Percentiles rank a stretch among this genome's conserved stretches.
Evolutionary conservation across 35 echinoderm and acorn worm genomes (phyloP).

Genomic region (Diadema setosum): DNA sequence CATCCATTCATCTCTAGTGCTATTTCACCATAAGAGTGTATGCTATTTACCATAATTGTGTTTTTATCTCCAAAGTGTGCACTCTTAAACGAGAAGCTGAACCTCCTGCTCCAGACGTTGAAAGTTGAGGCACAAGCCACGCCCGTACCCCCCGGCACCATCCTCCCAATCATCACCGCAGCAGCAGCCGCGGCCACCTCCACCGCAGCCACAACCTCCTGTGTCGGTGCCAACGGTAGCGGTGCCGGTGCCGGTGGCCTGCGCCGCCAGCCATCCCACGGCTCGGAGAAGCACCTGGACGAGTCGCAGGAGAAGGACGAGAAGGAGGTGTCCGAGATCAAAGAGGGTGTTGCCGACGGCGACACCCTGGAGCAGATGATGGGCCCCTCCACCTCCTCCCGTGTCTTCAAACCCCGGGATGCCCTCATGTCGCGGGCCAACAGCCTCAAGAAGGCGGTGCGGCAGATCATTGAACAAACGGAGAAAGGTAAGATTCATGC

Average conservation of each 20-base stretch:
- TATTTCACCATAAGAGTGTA: no score
- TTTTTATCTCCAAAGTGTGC: slow-evolving; percentile 64
- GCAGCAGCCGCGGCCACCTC: background rate
- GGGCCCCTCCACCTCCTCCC: slow-evolving; percentile 62
- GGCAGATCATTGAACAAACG: slow-evolving; percentile 97
- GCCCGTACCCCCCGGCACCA: slow-evolving; percentile 52
- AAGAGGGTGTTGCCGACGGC: slow-evolving; percentile 30
- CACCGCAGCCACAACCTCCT: background rate
- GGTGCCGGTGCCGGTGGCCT: background rate
- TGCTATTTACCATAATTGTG: no score
- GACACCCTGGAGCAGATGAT: slow-evolving; percentile 74
- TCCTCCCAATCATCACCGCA: background rate
- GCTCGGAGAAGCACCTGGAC: slow-evolving; percentile 52
- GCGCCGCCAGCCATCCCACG: background rate
- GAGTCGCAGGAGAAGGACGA: slow-evolving; percentile 43
- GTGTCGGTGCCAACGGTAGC: background rate
- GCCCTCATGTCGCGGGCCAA: slow-evolving; percentile 85
- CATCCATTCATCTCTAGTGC: no score
- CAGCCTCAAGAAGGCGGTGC: slow-evolving; percentile 91
- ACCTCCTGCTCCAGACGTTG: slow-evolving; percentile 76
- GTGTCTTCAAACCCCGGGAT: slow-evolving; percentile 79
- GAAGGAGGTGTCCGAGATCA: slow-evolving; percentile 5
- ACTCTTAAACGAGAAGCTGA: slow-evolving; percentile 78
- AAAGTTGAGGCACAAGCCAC: slow-evolving; percentile 84
- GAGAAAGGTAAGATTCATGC: slow-evolving; percentile 95